A percentile compares a stretch with the other conserved stretches of the same genome.
Evolutionary conservation across 2,113 vertebrate species (phyloP).

Genomic region (Channa argus): DNA sequence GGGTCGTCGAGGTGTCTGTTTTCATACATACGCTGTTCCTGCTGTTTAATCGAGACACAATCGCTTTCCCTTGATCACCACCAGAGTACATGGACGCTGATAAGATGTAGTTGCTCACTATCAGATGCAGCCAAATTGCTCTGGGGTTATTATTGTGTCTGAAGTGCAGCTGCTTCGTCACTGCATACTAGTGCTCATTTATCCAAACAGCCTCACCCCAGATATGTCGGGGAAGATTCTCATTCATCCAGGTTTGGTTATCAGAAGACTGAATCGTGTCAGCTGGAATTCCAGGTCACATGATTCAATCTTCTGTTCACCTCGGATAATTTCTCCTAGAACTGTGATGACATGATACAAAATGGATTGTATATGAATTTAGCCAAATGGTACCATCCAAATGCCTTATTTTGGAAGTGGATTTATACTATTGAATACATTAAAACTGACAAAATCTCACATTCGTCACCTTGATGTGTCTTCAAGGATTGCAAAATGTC

Average conservation of each 20-base stretch:
- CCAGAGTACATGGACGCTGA: slow-evolving; percentile 42
- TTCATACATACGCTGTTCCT: slow-evolving; percentile 4
- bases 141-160: slow-evolving; percentile 59
- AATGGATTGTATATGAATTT: too few relatives aligned
- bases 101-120: slow-evolving; percentile 53
- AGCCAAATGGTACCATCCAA: too few relatives aligned
- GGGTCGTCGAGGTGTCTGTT: slow-evolving; percentile 7
- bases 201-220: slow-evolving; percentile 24
- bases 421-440: background rate
- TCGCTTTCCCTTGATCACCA: slow-evolving; percentile 48
- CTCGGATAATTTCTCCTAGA: slow-evolving; percentile 20
- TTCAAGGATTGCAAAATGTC: slow-evolving; percentile 3
- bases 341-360: background rate
- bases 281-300: too few relatives aligned
- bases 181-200: slow-evolving; percentile 25
- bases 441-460: background rate
- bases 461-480: background rate
- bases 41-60: slow-evolving; percentile 37
- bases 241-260: too few relatives aligned
- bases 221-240: background rate
- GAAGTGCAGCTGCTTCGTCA: slow-evolving; percentile 35
- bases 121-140: slow-evolving; percentile 69
- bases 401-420: too few relatives aligned
- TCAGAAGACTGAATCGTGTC: too few relatives aligned
- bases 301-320: background rate